Percentiles rank a stretch among this genome's conserved stretches.
phyloP scores from a whole-genome alignment of 2,113 vertebrate species.

The Proterorhinus semilunaris region DNA sequence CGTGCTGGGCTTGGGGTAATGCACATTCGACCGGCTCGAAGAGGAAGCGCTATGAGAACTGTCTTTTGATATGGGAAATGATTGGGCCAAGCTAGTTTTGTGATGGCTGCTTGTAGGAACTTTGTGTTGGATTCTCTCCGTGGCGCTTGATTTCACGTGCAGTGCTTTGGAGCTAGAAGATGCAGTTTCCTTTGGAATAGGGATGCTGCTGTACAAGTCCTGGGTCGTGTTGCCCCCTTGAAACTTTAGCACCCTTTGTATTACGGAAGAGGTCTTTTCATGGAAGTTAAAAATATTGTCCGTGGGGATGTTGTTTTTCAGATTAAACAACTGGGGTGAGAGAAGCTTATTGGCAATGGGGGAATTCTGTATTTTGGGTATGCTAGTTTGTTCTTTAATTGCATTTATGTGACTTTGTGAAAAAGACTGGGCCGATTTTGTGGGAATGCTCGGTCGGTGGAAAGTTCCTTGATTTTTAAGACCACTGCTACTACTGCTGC shows the following conservation, averaged over 20 bases:
- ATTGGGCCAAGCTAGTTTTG: slow-evolving; percentile 44
- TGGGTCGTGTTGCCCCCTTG: slow-evolving; percentile 67
- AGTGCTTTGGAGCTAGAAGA: slow-evolving; percentile 53
- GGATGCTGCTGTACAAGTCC: slow-evolving; percentile 65
- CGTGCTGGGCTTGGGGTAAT: slow-evolving; percentile 47
- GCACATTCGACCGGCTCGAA: slow-evolving; percentile 40
- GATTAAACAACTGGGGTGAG: slow-evolving; percentile 54
- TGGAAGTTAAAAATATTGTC: slow-evolving; percentile 64
- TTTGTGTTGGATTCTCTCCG: slow-evolving; percentile 49
- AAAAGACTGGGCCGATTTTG: slow-evolving; percentile 56
- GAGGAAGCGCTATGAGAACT: slow-evolving; percentile 30
- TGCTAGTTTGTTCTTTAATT: slow-evolving; percentile 50
- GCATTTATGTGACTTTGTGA: slow-evolving; percentile 48
- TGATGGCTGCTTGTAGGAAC: slow-evolving; percentile 22
- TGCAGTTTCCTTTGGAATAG: slow-evolving; percentile 52
- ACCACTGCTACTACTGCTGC: slow-evolving; percentile 15
- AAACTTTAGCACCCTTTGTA: slow-evolving; percentile 72
- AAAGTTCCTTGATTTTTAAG: slow-evolving; percentile 66
- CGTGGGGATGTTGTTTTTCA: slow-evolving; percentile 52
- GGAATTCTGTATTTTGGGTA: slow-evolving; percentile 54
- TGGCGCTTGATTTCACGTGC: slow-evolving; percentile 27
- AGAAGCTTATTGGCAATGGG: slow-evolving; percentile 61
- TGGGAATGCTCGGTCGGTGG: slow-evolving; percentile 60
- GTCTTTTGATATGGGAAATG: slow-evolving; percentile 52
- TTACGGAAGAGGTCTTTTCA: slow-evolving; percentile 67